phyloP scores from a whole-genome alignment of 2,797 vertebrate species.

The Borostomias antarcticus region DNA sequence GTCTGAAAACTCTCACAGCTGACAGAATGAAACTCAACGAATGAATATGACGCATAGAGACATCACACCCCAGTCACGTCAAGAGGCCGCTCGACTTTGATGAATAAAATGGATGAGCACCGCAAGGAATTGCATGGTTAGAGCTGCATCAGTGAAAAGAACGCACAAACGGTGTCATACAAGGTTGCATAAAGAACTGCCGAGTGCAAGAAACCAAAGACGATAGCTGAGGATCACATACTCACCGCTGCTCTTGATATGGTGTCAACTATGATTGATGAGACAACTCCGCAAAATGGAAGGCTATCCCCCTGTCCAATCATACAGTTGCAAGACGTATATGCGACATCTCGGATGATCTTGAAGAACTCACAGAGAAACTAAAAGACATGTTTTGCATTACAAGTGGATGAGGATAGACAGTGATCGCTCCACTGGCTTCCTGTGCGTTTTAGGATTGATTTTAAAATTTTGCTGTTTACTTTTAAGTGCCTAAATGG shows the following conservation, averaged over 20 bases:
- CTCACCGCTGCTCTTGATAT: neutral
- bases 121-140: too few relatives aligned
- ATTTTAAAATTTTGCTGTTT: too few relatives aligned
- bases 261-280: neutral
- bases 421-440: too few relatives aligned
- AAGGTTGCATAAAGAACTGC: conserved; percentile 5
- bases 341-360: conserved; percentile 11
- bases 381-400: conserved; percentile 16
- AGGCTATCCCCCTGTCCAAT: conserved; percentile 18
- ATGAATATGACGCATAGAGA: conserved; percentile 26
- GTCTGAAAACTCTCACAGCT: conserved; percentile 17
- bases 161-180: too few relatives aligned
- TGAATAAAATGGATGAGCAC: too few relatives aligned
- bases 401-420: conserved; percentile 35
- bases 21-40: conserved; percentile 42
- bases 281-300: neutral
- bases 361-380: conserved; percentile 19
- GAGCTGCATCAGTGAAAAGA: too few relatives aligned
- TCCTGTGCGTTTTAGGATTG: too few relatives aligned
- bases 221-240: neutral
- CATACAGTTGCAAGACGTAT: conserved; percentile 13
- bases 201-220: conserved; percentile 12
- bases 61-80: conserved; percentile 35
- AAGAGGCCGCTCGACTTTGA: neutral
- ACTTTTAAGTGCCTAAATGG: too few relatives aligned